phyloP scores from a whole-genome alignment of 2,113 vertebrate genomes.

The Martes martes region DNA sequence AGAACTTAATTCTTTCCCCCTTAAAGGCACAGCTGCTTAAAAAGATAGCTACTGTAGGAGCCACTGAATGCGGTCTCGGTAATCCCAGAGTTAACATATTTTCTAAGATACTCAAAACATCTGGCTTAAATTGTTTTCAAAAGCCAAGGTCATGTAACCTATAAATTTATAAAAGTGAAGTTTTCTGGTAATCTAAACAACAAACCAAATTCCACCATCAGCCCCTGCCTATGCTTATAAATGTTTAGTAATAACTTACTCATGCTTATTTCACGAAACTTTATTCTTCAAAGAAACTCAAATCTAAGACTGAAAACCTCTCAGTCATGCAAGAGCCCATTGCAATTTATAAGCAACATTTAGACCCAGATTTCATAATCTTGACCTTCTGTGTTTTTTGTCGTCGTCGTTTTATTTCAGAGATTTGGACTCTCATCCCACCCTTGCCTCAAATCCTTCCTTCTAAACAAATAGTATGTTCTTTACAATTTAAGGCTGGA shows the following conservation, averaged over 20 bases:
- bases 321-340: background rate
- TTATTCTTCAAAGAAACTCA: background rate
- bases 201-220: background rate
- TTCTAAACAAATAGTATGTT: background rate
- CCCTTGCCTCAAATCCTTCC: background rate
- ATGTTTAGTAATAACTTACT: background rate
- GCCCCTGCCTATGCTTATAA: background rate
- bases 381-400: background rate
- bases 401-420: background rate
- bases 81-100: background rate
- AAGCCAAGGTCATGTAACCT: background rate
- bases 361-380: background rate
- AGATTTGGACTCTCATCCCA: background rate
- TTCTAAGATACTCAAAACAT: background rate
- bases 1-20: background rate
- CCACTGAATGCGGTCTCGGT: background rate
- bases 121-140: background rate
- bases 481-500: background rate
- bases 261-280: background rate
- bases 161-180: slow-evolving; percentile 1
- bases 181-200: slow-evolving; percentile 24
- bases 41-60: background rate
- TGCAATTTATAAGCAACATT: background rate
- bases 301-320: background rate
- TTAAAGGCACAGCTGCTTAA: background rate